Evolutionary conservation across 1,140 invertebrate species (phyloP).

Genomic region (Sitophilus oryzae): DNA sequence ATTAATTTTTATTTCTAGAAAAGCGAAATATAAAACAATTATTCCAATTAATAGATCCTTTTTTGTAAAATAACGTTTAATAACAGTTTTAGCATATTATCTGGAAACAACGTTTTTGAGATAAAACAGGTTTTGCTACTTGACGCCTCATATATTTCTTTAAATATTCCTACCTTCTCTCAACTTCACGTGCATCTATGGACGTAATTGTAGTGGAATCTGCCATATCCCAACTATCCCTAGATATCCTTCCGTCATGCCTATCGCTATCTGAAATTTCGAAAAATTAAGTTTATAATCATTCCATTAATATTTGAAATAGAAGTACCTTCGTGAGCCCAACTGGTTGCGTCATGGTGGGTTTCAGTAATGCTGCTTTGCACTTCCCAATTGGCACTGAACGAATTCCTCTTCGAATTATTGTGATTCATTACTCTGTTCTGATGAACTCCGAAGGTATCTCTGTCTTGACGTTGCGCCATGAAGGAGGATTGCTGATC

Average conservation of each 20-base stretch:
- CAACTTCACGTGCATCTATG: slow-evolving; percentile 45
- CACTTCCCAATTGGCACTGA: slow-evolving; percentile 60
- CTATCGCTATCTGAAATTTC: slow-evolving; percentile 35
- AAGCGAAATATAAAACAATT: too few relatives aligned
- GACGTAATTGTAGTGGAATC: slow-evolving; percentile 47
- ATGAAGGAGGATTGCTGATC: slow-evolving; percentile 35
- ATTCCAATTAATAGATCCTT: too few relatives aligned
- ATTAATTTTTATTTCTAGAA: too few relatives aligned
- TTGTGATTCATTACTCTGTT: slow-evolving; percentile 48
- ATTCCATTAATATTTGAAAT: not conserved
- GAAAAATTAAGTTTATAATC: not conserved
- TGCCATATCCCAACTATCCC: slow-evolving; percentile 45
- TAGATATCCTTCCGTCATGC: slow-evolving; percentile 47
- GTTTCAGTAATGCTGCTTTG: slow-evolving; percentile 51
- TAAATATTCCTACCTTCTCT: slow-evolving; percentile 45
- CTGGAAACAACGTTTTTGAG: too few relatives aligned
- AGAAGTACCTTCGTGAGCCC: slow-evolving; percentile 42
- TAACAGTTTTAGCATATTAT: too few relatives aligned
- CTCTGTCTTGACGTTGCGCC: slow-evolving; percentile 54
- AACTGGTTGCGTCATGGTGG: slow-evolving; percentile 43
- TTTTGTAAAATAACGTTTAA: too few relatives aligned
- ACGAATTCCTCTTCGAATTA: slow-evolving; percentile 53
- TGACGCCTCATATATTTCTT: too few relatives aligned
- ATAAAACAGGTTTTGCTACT: too few relatives aligned
- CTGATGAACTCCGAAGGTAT: slow-evolving; percentile 61